These are phyloP conservation scores for Ecliptopera silaceata DNA, from an alignment of 2,888 invertebrate genomes.

Conservation along the genomic window DNA sequence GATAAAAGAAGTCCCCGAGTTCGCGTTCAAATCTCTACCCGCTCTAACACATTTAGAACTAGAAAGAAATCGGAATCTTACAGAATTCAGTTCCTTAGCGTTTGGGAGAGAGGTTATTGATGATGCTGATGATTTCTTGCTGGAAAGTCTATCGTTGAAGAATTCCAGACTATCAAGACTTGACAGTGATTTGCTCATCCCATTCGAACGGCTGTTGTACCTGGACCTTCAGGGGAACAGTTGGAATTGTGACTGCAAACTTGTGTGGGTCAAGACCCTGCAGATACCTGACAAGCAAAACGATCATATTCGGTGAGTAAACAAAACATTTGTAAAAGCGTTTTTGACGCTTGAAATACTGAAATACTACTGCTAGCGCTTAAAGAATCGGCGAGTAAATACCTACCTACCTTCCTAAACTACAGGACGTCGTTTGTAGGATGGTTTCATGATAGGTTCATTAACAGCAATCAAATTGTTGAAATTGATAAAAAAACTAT, in stretches of 20 bases:
- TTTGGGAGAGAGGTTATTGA: constrained; percentile 68
- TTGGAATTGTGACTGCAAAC: constrained; percentile 85
- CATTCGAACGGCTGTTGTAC: constrained; percentile 70
- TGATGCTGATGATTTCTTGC: constrained; percentile 66
- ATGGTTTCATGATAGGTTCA: not conserved
- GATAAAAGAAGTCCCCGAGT: constrained; percentile 78
- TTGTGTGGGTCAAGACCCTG: constrained; percentile 76
- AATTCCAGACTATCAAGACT: constrained; percentile 71
- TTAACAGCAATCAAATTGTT: constrained; percentile 6
- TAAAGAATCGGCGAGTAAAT: too few relatives aligned
- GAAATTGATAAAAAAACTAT: constrained; percentile 14
- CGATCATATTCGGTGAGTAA: constrained; percentile 73
- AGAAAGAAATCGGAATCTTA: constrained; percentile 80
- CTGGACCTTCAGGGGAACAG: constrained; percentile 84
- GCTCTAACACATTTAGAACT: constrained; percentile 78
- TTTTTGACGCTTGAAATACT: too few relatives aligned
- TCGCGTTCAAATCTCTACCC: constrained; percentile 80
- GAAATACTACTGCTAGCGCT: too few relatives aligned
- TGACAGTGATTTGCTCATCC: constrained; percentile 59
- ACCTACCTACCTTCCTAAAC: too few relatives aligned
- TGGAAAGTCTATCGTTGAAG: constrained; percentile 73
- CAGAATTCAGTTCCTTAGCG: constrained; percentile 69
- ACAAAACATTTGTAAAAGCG: too few relatives aligned
- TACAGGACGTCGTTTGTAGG: too few relatives aligned
- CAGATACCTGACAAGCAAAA: constrained; percentile 67